phyloP scores from a whole-genome alignment of 92 coral and sea anemone genomes.

The Phenganax stokvisi region DNA sequence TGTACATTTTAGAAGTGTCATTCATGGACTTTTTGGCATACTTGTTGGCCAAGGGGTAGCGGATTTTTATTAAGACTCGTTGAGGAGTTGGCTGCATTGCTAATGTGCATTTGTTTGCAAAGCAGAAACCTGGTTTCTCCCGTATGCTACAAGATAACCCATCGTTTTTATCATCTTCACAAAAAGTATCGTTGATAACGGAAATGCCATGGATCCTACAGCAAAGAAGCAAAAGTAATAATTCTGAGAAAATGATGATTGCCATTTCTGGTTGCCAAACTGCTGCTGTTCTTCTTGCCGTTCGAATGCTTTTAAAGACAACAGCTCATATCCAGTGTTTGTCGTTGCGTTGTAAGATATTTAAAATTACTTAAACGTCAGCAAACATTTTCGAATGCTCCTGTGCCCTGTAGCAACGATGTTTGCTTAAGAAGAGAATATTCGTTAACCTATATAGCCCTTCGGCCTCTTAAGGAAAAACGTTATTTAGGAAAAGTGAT shows the following conservation, averaged over 20 bases:
- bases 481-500: too few species aligned
- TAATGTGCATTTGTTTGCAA: background rate
- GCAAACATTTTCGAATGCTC: background rate
- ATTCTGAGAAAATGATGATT: background rate
- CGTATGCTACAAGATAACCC: background rate
- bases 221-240: background rate
- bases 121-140: background rate
- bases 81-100: background rate
- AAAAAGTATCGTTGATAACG: background rate
- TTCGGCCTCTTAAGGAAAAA: too few species aligned
- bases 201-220: background rate
- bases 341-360: background rate
- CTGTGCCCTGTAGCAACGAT: too few species aligned
- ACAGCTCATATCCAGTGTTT: conserved; percentile 7
- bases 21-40: background rate
- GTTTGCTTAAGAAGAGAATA: too few species aligned
- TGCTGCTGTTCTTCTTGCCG: background rate
- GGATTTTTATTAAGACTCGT: background rate
- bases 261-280: background rate
- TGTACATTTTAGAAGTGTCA: conserved; percentile 40
- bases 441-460: too few species aligned
- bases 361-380: background rate
- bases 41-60: conserved; percentile 5
- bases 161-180: background rate
- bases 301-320: background rate